Evolutionary conservation across 2,797 vertebrate species (phyloP), one percentile per base, ranked within the genome.

Genomic region (Bovichtus diacanthus): DNA sequence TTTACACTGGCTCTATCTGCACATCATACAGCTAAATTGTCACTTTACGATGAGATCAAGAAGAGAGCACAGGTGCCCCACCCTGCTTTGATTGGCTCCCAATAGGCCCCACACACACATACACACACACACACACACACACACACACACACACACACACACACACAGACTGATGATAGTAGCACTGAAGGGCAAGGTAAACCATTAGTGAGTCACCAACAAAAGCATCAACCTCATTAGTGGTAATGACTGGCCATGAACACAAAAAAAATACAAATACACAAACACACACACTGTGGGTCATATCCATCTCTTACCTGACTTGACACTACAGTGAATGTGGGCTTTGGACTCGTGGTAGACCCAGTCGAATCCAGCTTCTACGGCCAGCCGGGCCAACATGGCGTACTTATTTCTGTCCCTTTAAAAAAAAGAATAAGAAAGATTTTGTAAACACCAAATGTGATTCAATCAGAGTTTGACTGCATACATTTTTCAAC

Each of bases 361-460:
- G 87, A 99, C 98, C 98, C 98, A 99, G 86, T 99, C 98, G 3
- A 99, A 99, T 72, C 98, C 98, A 1, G 98, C 98, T 91, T 99
- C 98, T 81, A 98, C 97, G 0, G 98, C 98, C 92, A 99, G 89
- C 70, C 98, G 96, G 12, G 98, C 98, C 93, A 99, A 88, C 96
- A 99, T 98, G 88, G 97, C 98, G 0, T 99, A 99, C 78, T 99
- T 99, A 90, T 96, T 97, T 80, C 89, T 93, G 87, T 94, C 93
- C 84, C 93, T 94, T 36, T 55, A 9, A 65, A 49, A 43, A 75
- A 25, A 43, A 27, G 10, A 49, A 56, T 0, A 38, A 31, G n/a
- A 64, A 25, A 5, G 1, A n/a, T 10, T 55, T n/a, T 16, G 3
- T 56, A 13, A 61, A 66, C 29, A 27, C 34, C 18, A 19, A 21